phyloP scores from a whole-genome alignment of 2,113 vertebrate genomes.

The Emydocephalus ijimae region DNA sequence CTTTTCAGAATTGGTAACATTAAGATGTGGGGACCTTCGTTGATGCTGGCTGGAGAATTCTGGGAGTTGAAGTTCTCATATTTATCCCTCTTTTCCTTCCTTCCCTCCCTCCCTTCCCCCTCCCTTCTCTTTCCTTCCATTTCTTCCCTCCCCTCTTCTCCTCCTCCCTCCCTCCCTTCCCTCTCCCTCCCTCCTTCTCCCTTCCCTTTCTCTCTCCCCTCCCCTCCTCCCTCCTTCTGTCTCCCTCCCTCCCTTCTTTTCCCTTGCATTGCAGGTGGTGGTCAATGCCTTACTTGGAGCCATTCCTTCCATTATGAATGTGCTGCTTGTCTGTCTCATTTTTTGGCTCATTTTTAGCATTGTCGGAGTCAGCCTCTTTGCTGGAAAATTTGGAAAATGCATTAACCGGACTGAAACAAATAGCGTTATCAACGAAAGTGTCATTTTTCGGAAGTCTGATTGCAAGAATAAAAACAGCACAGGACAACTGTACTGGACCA shows the following conservation, averaged over 20 bases:
- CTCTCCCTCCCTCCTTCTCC: no score
- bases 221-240: no score
- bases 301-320: constrained; percentile 96
- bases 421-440: background rate
- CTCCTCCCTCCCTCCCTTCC: rapidly evolving
- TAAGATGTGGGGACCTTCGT: background rate
- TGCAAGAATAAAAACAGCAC: constrained; percentile 75
- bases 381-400: constrained; percentile 89
- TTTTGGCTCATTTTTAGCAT: constrained; percentile 97
- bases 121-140: rapidly evolving
- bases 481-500: constrained; percentile 85
- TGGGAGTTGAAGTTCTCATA: background rate
- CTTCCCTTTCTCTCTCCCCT: rapidly evolving
- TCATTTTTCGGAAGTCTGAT: constrained; percentile 71
- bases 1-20: background rate
- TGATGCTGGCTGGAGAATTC: background rate
- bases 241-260: background rate
- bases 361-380: constrained; percentile 89
- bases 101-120: no score
- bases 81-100: background rate
- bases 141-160: no score
- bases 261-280: constrained; percentile 78
- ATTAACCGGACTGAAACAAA: constrained; percentile 74
- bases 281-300: constrained; percentile 93
- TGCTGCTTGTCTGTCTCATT: constrained; percentile 90